Conservation (phyloP, 2,888 invertebrate genomes). For the Cylloceria caligata region DNA sequence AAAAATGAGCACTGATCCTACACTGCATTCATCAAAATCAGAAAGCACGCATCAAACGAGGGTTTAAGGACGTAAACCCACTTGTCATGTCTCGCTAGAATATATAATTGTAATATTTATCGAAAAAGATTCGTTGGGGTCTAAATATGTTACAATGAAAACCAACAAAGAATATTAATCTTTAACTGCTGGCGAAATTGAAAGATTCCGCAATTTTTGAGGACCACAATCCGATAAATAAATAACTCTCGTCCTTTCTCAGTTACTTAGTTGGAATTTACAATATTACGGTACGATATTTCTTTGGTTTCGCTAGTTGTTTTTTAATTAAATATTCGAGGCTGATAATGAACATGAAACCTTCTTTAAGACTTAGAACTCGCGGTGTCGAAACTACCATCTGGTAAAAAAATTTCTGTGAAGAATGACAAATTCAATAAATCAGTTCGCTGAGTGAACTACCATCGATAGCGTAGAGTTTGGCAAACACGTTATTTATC, state of each 20-base stretch:
- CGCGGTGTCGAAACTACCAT: background rate
- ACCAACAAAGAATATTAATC: no score
- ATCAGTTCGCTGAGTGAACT: background rate
- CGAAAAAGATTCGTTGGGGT: no score
- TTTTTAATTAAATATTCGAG: background rate
- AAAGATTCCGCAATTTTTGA: no score
- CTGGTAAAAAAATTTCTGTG: background rate
- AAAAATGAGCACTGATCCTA: background rate
- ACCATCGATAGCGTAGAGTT: background rate
- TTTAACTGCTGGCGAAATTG: no score
- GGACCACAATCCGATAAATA: no score
- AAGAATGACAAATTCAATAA: background rate
- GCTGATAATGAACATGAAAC: background rate
- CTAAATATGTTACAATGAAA: no score
- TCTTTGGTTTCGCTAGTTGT: background rate
- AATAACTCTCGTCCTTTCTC: no score
- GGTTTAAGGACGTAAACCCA: no score
- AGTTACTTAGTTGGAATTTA: no score
- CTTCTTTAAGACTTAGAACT: background rate
- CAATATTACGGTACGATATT: background rate
- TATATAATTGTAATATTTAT: no score
- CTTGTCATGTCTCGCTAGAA: no score
- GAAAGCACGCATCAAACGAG: background rate
- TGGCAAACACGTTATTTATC: background rate
- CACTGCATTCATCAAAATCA: background rate